A percentile compares a stretch with the other conserved stretches of the same genome.
Conservation (phyloP, 2,888 invertebrate genomes). For the Drosophila planitibia region DNA sequence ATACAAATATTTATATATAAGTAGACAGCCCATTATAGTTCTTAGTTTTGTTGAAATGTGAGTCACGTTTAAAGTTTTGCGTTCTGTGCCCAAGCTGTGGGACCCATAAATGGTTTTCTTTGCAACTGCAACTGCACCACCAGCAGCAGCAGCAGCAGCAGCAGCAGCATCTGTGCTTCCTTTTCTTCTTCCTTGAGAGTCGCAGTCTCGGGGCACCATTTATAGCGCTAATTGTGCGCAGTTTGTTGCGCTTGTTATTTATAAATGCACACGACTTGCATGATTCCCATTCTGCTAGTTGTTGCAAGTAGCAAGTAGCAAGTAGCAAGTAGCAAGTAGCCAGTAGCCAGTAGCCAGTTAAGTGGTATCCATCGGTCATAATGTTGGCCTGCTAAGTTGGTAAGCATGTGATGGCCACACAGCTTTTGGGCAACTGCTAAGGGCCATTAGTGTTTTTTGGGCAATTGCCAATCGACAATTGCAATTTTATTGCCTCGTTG, state of each 20-base stretch:
- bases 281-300: neutral
- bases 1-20: slow-evolving; percentile 1
- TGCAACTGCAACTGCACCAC: slow-evolving; percentile 15
- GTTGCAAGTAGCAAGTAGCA: slow-evolving; percentile 11
- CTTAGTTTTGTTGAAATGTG: slow-evolving; percentile 59
- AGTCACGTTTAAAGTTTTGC: slow-evolving; percentile 78
- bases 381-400: slow-evolving; percentile 1
- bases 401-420: slow-evolving; percentile 3
- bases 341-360: slow-evolving; percentile 6
- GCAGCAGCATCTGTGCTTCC: slow-evolving; percentile 5
- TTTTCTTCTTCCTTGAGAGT: slow-evolving; percentile 24
- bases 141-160: slow-evolving; percentile 9
- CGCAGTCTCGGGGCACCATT: slow-evolving; percentile 63
- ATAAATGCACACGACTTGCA: slow-evolving; percentile 62
- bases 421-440: slow-evolving; percentile 47
- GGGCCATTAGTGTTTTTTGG: slow-evolving; percentile 46
- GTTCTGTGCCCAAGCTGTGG: slow-evolving; percentile 43
- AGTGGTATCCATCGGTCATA: slow-evolving; percentile 19
- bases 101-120: slow-evolving; percentile 68
- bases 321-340: neutral
- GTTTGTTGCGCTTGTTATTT: slow-evolving; percentile 75
- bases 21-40: slow-evolving; percentile 9
- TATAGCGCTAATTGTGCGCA: slow-evolving; percentile 77
- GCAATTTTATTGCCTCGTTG: slow-evolving; percentile 25
- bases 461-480: slow-evolving; percentile 43